Evolutionary conservation across 64 coral and sea anemone species (phyloP).

Genomic region (Porites lutea): DNA sequence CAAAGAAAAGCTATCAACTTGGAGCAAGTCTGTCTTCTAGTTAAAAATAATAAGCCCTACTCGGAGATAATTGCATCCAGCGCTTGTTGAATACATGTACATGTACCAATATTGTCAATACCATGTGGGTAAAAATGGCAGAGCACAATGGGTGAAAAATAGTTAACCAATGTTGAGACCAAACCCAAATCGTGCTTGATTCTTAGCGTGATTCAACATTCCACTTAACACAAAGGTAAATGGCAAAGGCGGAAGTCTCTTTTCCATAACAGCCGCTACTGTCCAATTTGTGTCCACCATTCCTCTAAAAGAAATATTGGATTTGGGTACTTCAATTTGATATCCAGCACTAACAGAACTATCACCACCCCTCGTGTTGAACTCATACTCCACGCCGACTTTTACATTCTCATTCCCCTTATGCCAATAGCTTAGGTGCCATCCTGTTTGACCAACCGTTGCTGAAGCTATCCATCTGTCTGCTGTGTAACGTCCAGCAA

Average conservation of each 20-base stretch:
- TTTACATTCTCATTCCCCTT: conserved; percentile 99
- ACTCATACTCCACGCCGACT: conserved; percentile 97
- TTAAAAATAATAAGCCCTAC: too few species aligned
- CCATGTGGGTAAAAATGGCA: background rate
- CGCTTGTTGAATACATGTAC: too few species aligned
- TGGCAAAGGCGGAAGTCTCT: conserved; percentile 94
- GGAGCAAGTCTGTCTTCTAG: too few species aligned
- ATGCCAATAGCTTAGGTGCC: conserved; percentile 98
- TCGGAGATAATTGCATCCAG: too few species aligned
- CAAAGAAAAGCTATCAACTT: too few species aligned
- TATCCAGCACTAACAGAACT: conserved; percentile 97
- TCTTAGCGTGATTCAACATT: conserved; percentile 94
- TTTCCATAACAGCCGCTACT: conserved; percentile 95
- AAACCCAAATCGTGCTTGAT: conserved; percentile 96
- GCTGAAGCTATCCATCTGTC: conserved; percentile 84
- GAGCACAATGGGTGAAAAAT: background rate
- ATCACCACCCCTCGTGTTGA: conserved; percentile 85
- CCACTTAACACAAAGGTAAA: conserved; percentile 95
- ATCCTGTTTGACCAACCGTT: conserved; percentile 92
- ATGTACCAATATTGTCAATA: background rate
- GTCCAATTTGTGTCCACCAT: conserved; percentile 99
- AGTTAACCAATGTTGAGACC: conserved; percentile 92
- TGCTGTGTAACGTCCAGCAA: conserved; percentile 83
- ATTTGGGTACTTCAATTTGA: conserved; percentile 95
- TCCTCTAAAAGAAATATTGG: conserved; percentile 94